These are phyloP conservation scores for Hylyphantes graminicola DNA, from an alignment of 1,140 invertebrate species.

Conservation along the genomic window DNA sequence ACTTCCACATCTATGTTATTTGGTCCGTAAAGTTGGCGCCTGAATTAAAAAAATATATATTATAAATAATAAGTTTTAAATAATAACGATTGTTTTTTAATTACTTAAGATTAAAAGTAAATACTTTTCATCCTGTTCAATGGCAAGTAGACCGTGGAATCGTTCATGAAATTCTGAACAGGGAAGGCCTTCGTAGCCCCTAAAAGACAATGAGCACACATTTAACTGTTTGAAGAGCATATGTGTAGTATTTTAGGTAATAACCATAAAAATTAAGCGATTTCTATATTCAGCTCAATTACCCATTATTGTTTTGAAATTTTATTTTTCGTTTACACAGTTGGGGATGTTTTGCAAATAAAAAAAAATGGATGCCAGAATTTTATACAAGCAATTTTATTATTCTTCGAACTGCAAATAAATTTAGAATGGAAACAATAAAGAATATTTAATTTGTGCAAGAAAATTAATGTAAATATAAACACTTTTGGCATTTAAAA, in stretches of 20 bases:
- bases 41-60: conserved; percentile 63
- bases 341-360: too few species aligned
- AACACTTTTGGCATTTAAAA: too few species aligned
- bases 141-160: conserved; percentile 65
- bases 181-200: conserved; percentile 67
- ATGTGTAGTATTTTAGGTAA: neutral
- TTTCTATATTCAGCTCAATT: neutral
- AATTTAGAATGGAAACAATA: too few species aligned
- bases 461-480: too few species aligned
- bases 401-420: too few species aligned
- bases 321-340: too few species aligned
- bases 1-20: conserved; percentile 73
- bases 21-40: conserved; percentile 69
- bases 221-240: neutral
- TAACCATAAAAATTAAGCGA: neutral
- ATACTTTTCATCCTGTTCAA: conserved; percentile 66
- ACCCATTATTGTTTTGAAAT: too few species aligned
- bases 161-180: conserved; percentile 67
- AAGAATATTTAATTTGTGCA: too few species aligned
- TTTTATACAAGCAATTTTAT: too few species aligned
- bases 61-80: neutral
- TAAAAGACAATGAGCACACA: conserved; percentile 58
- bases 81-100: neutral
- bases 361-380: too few species aligned
- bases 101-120: neutral